Conservation (phyloP, 2,888 invertebrate species). For the Lacanobia wlatinum region DNA sequence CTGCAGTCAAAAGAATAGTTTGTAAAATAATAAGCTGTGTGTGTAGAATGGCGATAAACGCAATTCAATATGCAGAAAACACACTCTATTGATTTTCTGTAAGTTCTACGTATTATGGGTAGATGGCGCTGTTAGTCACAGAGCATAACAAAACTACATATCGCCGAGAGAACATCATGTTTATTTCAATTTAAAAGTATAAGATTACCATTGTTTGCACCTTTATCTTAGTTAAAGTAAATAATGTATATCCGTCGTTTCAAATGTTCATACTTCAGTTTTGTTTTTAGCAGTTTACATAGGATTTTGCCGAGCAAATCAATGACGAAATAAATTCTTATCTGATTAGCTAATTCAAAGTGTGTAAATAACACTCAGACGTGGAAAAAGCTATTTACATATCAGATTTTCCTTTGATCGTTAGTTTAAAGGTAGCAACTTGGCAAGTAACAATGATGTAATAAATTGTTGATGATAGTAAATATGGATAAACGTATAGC, state of each 20-base stretch:
- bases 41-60: too few species aligned
- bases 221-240: background rate
- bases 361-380: background rate
- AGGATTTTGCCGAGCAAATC: conserved; percentile 18
- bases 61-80: background rate
- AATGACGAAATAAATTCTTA: conserved; percentile 14
- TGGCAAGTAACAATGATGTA: background rate
- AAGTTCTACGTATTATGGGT: conserved; percentile 12
- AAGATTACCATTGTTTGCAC: background rate
- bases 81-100: conserved; percentile 1
- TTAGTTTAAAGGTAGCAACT: background rate
- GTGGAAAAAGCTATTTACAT: background rate
- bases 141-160: background rate
- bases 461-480: background rate
- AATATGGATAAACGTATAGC: background rate
- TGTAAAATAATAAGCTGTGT: too few species aligned
- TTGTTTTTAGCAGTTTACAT: background rate
- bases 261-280: background rate
- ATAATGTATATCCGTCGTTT: background rate
- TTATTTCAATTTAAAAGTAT: background rate
- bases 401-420: background rate
- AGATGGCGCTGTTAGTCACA: conserved; percentile 49
- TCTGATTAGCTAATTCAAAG: conserved; percentile 1
- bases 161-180: background rate
- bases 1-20: too few species aligned